phyloP scores from a whole-genome alignment of 2,113 vertebrate genomes.

The Vombatus ursinus region DNA sequence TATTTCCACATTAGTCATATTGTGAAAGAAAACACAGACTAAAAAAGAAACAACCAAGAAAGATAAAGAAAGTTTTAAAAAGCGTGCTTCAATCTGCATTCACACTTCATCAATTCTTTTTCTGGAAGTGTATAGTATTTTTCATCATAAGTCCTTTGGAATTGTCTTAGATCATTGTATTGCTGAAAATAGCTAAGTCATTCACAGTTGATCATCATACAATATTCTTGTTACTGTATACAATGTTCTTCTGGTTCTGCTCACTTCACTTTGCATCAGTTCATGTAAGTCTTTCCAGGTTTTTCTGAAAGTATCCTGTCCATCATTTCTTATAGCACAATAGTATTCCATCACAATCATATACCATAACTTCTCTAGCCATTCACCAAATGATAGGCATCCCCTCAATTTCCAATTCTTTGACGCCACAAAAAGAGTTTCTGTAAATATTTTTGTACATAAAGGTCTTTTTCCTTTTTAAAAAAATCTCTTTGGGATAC shows the following conservation, averaged over 20 bases:
- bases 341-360: neutral
- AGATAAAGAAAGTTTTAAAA: neutral
- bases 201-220: neutral
- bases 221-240: neutral
- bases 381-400: neutral
- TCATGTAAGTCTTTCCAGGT: neutral
- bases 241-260: neutral
- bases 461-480: too few relatives aligned
- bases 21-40: neutral
- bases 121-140: neutral
- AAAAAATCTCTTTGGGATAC: too few relatives aligned
- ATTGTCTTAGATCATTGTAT: neutral
- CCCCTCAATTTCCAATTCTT: neutral
- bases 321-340: neutral
- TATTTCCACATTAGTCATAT: neutral
- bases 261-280: neutral
- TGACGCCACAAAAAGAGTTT: neutral
- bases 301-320: neutral
- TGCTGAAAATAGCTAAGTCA: neutral
- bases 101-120: neutral
- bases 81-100: neutral
- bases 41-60: neutral
- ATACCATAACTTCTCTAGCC: neutral
- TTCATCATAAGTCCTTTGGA: neutral
- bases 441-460: neutral